phyloP scores from a whole-genome alignment of 2,113 vertebrate species.

The human region DNA sequence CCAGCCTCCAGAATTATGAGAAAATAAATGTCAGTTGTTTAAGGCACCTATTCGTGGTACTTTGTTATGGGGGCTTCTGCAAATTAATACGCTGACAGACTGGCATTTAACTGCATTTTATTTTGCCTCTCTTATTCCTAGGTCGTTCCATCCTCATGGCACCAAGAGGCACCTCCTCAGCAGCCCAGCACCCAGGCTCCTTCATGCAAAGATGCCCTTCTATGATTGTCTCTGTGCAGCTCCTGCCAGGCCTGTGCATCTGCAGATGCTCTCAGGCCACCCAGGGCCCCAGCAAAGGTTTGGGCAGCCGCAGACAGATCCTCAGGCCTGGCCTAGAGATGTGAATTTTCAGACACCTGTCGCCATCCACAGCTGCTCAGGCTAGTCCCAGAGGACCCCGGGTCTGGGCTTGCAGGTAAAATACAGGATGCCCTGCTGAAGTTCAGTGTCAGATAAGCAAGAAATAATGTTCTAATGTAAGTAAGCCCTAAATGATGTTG shows the following conservation, averaged over 20 bases:
- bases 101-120: neutral
- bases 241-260: neutral
- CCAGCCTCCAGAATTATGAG: neutral
- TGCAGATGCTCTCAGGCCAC: neutral
- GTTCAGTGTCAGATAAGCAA: neutral
- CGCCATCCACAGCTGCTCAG: no score
- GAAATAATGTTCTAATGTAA: neutral
- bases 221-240: rapidly evolving
- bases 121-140: neutral
- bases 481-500: neutral
- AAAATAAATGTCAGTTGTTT: neutral
- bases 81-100: neutral
- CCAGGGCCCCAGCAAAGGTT: neutral
- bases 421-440: neutral
- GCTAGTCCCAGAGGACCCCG: neutral
- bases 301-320: neutral
- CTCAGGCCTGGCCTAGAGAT: neutral
- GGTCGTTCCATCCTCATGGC: neutral
- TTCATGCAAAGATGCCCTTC: neutral
- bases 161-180: neutral
- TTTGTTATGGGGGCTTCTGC: neutral
- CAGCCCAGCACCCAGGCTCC: neutral
- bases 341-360: neutral
- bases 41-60: no score
- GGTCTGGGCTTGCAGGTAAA: neutral